A percentile compares a stretch with the other conserved stretches of the same genome.
These are phyloP conservation scores for Otocyon megalotis DNA, from an alignment of 2,113 vertebrate genomes.

Conservation along the genomic window DNA sequence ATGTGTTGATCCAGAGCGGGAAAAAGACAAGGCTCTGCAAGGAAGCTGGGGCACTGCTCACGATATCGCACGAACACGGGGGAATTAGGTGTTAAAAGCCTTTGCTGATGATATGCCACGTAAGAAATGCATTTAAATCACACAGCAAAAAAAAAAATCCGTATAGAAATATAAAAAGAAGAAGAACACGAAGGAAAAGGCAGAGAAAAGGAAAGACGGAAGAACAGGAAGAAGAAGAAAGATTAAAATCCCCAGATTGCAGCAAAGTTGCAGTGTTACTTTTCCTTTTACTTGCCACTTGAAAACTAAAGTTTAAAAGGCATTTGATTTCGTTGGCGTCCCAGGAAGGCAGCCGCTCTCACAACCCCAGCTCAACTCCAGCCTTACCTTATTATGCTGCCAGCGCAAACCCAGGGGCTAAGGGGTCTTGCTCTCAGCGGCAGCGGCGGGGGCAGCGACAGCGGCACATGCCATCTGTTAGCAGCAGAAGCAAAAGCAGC, in stretches of 20 bases:
- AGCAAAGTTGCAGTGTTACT: conserved; percentile 43
- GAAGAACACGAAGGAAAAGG: neutral
- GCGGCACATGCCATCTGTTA: conserved; percentile 81
- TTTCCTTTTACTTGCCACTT: conserved; percentile 27
- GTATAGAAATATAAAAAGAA: neutral
- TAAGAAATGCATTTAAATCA: conserved; percentile 35
- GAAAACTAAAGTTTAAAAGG: conserved; percentile 57
- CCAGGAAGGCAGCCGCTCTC: neutral
- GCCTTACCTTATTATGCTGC: conserved; percentile 80
- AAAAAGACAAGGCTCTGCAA: neutral
- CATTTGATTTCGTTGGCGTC: neutral
- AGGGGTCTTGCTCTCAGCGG: conserved; percentile 75
- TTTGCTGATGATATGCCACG: conserved; percentile 42
- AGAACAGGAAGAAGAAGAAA: neutral
- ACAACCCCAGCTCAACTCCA: neutral
- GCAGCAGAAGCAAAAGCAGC: conserved; percentile 77
- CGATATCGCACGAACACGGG: neutral
- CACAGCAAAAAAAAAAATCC: neutral
- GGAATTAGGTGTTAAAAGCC: conserved; percentile 13
- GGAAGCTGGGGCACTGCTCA: conserved; percentile 37
- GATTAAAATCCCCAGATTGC: neutral
- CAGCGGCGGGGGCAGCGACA: conserved; percentile 70
- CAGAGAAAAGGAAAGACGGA: neutral
- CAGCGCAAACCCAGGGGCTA: conserved; percentile 64
- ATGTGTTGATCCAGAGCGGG: neutral